Base-by-base conservation (phyloP, 2,797 vertebrate species). In the Parauchenoglanis punctatus region DNA sequence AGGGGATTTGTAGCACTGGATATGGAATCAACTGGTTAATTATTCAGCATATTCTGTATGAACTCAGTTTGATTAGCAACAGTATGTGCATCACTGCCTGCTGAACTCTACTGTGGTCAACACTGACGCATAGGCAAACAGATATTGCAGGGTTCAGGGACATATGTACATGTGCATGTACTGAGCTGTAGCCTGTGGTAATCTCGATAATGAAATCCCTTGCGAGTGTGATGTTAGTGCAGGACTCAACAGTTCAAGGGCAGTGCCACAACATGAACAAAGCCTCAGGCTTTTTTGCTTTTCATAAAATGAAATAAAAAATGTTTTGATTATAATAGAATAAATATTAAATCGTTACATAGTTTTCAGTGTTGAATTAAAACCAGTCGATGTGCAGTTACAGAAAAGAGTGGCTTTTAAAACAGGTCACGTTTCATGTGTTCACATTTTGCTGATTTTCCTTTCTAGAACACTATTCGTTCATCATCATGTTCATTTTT, bases 141-240 rank as follows among this genome's bases (percentile, higher is more conserved):
- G 4, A 67, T 81, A 46, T 63, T 1, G 12, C 52, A 23, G 28
- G 56, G 25, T 76, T 85, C 83, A 63, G 56, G 83, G 70, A 76
- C 40, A 28, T n/a, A 76, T 76, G 82, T 80, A 31, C 56, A 44
- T 15, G 82, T 80, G 25, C 44, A 44, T 15, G 25, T 73, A 28
- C 2, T 28, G 83, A 59, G 54, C 68, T n/a, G 54, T 40, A 88
- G 87, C 75, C 83, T 54, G 28, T 73, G 67, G 83, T 59, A 63
- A 28, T 81, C 17, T 28, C 12, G 20, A 59, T 88, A 88, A 88
- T 88, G 85, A 85, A 88, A 85, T 65, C 83, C 68, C 87, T 35
- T 7, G 75, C 40, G 87, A 84, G 18, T 56, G 44, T 20, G 59
- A 72, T 49, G 81, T 76, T 65, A 20, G 54, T 5, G 78, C 63